These are phyloP conservation scores for Arizona elegans DNA, from an alignment of 2,113 vertebrate genomes.

Conservation along the genomic window DNA sequence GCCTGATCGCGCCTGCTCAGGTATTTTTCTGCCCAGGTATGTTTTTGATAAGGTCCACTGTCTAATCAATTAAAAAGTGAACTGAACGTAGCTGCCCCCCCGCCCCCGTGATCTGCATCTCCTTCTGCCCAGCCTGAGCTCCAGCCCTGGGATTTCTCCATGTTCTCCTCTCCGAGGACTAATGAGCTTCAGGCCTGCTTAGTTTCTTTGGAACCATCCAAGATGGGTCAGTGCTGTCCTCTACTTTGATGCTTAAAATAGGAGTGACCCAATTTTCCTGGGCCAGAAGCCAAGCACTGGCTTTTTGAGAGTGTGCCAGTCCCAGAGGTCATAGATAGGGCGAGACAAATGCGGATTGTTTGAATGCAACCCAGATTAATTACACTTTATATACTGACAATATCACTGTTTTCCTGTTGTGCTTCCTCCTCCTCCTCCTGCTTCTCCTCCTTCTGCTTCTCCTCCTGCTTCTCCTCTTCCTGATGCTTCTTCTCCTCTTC, in stretches of 20 bases:
- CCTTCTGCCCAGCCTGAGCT: not conserved
- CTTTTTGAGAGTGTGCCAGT: not conserved
- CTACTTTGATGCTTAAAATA: not conserved
- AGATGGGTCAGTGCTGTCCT: not conserved
- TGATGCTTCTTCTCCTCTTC: too few relatives aligned
- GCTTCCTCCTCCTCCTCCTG: too few relatives aligned
- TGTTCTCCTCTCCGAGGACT: not conserved
- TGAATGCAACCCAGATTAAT: too few relatives aligned
- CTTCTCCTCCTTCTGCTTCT: fast-evolving
- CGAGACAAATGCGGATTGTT: not conserved
- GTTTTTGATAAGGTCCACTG: not conserved
- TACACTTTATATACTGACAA: too few relatives aligned
- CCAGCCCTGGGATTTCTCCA: not conserved
- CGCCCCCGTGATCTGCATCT: not conserved
- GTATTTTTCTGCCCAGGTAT: not conserved
- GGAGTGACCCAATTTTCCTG: not conserved
- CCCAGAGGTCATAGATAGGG: not conserved
- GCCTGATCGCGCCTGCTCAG: not conserved
- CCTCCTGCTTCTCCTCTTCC: fast-evolving
- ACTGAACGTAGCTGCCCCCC: too few relatives aligned
- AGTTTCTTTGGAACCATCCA: not conserved
- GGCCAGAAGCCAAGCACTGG: not conserved
- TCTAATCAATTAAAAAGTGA: not conserved
- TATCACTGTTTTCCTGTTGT: too few relatives aligned
- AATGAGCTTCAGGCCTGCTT: not conserved